A percentile compares a stretch with the other conserved stretches of the same genome.
phyloP scores from a whole-genome alignment of 2,888 invertebrate species.

The Drosophila leonis region DNA sequence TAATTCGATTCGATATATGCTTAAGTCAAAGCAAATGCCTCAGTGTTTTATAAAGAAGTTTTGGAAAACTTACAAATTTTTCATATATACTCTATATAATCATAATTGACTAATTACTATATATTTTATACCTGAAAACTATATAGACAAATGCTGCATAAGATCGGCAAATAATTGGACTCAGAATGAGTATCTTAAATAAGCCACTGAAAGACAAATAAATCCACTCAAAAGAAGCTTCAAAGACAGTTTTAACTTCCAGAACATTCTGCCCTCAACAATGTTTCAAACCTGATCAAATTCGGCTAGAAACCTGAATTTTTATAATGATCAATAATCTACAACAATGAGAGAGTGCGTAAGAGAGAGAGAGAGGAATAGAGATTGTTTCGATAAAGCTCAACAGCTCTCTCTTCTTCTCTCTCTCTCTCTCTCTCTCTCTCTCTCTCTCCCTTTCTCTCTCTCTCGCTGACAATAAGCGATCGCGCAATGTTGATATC shows the following conservation, averaged over 20 bases:
- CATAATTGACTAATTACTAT: too few relatives aligned
- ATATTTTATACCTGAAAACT: too few relatives aligned
- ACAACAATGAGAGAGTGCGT: background rate
- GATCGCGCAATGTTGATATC: background rate
- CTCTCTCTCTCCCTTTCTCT: background rate
- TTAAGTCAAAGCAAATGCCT: too few relatives aligned
- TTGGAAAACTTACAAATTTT: too few relatives aligned
- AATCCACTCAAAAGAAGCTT: background rate
- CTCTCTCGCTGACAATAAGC: background rate
- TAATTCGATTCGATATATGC: too few relatives aligned
- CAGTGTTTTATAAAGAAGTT: too few relatives aligned
- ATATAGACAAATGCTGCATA: too few relatives aligned
- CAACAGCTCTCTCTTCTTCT: background rate
- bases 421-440: background rate
- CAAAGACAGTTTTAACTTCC: too few relatives aligned
- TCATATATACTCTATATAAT: too few relatives aligned
- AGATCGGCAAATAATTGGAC: too few relatives aligned
- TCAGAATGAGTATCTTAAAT: background rate
- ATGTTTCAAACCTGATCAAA: background rate
- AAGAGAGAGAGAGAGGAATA: background rate
- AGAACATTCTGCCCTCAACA: background rate
- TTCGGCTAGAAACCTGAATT: background rate
- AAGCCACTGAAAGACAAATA: too few relatives aligned
- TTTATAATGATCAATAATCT: background rate
- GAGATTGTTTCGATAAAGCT: background rate